Percentiles rank a stretch among this genome's conserved stretches.
phyloP scores from a whole-genome alignment of 2,888 invertebrate genomes.

The Chymomyza procnemis region DNA sequence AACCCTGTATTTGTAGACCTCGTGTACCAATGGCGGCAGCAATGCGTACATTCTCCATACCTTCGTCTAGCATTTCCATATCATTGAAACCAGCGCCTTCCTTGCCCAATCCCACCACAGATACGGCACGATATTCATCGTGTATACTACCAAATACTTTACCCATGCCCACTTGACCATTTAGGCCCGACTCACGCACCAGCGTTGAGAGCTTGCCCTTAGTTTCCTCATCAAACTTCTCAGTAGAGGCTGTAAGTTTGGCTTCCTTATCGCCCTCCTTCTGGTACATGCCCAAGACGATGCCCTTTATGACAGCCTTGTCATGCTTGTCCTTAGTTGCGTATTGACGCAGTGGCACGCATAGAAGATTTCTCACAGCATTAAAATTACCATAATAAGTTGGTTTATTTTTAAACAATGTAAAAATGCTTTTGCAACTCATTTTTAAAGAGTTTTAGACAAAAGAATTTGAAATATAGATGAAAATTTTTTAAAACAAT shows the following conservation, averaged over 20 bases:
- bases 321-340: background rate
- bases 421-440: no score
- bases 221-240: constrained; percentile 79
- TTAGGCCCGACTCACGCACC: constrained; percentile 77
- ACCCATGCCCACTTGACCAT: constrained; percentile 71
- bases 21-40: constrained; percentile 83
- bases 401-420: no score
- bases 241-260: constrained; percentile 78
- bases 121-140: constrained; percentile 81
- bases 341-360: no score
- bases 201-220: constrained; percentile 78
- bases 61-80: constrained; percentile 84
- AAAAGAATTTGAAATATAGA: no score
- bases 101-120: constrained; percentile 84
- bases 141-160: constrained; percentile 82
- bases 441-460: no score
- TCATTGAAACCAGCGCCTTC: constrained; percentile 82
- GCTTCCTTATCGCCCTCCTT: constrained; percentile 77
- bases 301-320: constrained; percentile 73
- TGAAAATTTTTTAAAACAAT: no score
- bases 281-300: constrained; percentile 80
- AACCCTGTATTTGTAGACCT: constrained; percentile 78
- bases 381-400: no score
- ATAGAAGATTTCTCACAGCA: no score
- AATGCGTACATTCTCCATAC: constrained; percentile 83